phyloP scores from a whole-genome alignment of 1,140 invertebrate species.

The Zaprionus lachaisei region DNA sequence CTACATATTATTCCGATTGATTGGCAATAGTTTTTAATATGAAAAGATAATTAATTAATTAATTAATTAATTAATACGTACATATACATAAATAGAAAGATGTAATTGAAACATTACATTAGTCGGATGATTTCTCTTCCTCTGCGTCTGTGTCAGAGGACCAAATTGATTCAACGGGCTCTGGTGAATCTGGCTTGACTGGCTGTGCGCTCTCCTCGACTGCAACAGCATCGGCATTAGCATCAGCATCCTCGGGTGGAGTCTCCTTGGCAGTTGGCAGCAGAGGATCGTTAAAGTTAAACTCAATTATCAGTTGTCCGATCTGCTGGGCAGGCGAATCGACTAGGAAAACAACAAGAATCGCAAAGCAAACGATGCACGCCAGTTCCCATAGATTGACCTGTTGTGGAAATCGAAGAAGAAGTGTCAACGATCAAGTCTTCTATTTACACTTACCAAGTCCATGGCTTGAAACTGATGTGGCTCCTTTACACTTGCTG shows the following conservation, averaged over 20 bases:
- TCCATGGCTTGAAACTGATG: slow-evolving; percentile 56
- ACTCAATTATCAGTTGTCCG: slow-evolving; percentile 82
- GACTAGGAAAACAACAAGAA: slow-evolving; percentile 85
- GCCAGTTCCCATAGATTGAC: slow-evolving; percentile 50
- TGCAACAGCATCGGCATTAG: slow-evolving; percentile 7
- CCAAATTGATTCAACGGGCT: slow-evolving; percentile 51
- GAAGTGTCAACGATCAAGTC: background rate
- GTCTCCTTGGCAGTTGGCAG: slow-evolving; percentile 7
- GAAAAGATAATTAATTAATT: slow-evolving; percentile 19
- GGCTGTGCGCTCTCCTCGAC: slow-evolving; percentile 7
- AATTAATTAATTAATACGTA: background rate
- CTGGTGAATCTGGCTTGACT: slow-evolving; percentile 44
- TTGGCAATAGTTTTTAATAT: slow-evolving; percentile 24
- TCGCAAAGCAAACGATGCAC: slow-evolving; percentile 65
- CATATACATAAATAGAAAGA: slow-evolving; percentile 15
- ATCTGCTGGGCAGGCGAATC: slow-evolving; percentile 86
- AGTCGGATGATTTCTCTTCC: slow-evolving; percentile 47
- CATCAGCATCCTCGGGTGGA: slow-evolving; percentile 9
- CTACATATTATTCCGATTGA: background rate
- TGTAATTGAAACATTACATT: slow-evolving; percentile 35
- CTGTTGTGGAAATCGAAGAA: slow-evolving; percentile 26
- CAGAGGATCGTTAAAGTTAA: slow-evolving; percentile 52
- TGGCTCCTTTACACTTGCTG: slow-evolving; percentile 57
- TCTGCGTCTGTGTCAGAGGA: slow-evolving; percentile 60
- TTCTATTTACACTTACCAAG: slow-evolving; percentile 45